These are phyloP conservation scores for Scyliorhinus canicula DNA, from an alignment of 2,797 vertebrate genomes.

Conservation along the genomic window DNA sequence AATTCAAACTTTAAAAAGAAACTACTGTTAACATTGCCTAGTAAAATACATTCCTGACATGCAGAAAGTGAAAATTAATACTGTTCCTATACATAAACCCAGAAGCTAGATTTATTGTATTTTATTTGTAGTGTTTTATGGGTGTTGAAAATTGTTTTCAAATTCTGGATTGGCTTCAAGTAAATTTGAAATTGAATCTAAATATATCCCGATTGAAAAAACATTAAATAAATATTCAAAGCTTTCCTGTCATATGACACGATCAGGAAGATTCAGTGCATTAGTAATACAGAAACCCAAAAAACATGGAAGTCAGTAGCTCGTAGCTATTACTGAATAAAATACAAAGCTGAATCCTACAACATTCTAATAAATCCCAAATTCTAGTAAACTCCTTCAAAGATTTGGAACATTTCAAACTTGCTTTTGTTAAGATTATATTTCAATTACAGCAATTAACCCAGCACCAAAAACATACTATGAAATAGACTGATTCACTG, in stretches of 20 bases:
- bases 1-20: neutral
- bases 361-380: neutral
- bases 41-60: neutral
- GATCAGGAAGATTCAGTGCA: neutral
- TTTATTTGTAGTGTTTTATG: neutral
- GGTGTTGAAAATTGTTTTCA: neutral
- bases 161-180: neutral
- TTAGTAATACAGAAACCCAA: neutral
- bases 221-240: neutral
- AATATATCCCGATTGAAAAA: neutral
- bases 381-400: neutral
- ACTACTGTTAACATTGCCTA: neutral
- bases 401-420: neutral
- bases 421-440: neutral
- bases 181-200: neutral
- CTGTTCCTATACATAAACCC: neutral
- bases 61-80: neutral
- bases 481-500: neutral
- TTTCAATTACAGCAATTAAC: neutral
- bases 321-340: neutral
- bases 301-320: neutral
- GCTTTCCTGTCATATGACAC: neutral
- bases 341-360: neutral
- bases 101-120: neutral
- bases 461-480: neutral